Conservation (phyloP, 2,888 invertebrate genomes). For the Drosophila peninsularis region DNA sequence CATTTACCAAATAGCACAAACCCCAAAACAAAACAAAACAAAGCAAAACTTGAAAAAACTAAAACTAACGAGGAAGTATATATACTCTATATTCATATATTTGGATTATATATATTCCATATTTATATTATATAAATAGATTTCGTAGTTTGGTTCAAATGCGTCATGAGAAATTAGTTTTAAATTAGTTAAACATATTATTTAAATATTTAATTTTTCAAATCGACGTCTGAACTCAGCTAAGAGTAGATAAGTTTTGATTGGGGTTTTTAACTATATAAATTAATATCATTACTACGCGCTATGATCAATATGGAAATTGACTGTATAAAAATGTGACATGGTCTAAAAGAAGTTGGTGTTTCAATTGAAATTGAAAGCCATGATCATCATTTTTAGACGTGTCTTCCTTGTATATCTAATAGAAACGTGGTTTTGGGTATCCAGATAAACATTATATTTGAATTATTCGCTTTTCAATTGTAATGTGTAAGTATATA, state of each 20-base stretch:
- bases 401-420: slow-evolving; percentile 17
- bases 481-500: slow-evolving; percentile 35
- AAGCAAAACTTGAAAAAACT: slow-evolving; percentile 10
- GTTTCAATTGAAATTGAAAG: neutral
- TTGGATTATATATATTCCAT: too few species aligned
- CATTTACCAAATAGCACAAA: slow-evolving; percentile 24
- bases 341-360: neutral
- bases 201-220: neutral
- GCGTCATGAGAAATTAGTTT: neutral
- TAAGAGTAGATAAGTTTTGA: slow-evolving; percentile 14
- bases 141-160: slow-evolving; percentile 7
- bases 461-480: slow-evolving; percentile 10
- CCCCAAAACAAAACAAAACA: slow-evolving; percentile 14
- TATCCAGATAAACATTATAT: slow-evolving; percentile 22
- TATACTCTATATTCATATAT: too few species aligned
- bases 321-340: slow-evolving; percentile 21
- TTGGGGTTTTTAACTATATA: slow-evolving; percentile 2
- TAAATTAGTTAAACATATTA: neutral
- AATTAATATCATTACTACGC: neutral
- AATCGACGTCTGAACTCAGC: slow-evolving; percentile 2
- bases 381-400: slow-evolving; percentile 1
- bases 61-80: slow-evolving; percentile 1
- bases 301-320: neutral
- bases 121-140: neutral
- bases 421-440: slow-evolving; percentile 35